phyloP scores from a whole-genome alignment of 23 tunicate species.

The Clavelina lepadiformis region DNA sequence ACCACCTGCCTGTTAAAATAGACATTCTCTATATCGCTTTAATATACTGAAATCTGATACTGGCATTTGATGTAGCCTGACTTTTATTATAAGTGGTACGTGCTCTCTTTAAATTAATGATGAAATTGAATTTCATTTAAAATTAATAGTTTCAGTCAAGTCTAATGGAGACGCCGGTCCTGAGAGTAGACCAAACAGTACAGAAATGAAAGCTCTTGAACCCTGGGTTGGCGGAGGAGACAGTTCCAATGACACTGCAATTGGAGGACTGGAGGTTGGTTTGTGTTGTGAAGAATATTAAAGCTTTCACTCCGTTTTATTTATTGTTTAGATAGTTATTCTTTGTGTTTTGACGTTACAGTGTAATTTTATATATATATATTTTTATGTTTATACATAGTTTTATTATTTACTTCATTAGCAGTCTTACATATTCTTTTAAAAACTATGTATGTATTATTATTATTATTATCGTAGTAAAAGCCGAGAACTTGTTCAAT shows the following conservation, averaged over 20 bases:
- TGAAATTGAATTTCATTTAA: not conserved
- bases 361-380: not conserved
- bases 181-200: constrained; percentile 17
- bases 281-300: no score
- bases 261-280: constrained; percentile 49
- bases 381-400: not conserved
- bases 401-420: not conserved
- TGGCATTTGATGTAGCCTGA: no score
- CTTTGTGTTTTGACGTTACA: no score
- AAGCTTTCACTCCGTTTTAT: no score
- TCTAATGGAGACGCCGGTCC: constrained; percentile 42
- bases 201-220: constrained; percentile 18
- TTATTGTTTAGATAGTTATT: no score
- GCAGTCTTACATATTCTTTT: not conserved
- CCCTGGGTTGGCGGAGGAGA: constrained; percentile 91
- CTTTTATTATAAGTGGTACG: no score
- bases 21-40: no score
- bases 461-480: not conserved
- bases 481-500: not conserved
- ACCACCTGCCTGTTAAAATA: no score
- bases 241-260: constrained; percentile 11
- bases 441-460: not conserved
- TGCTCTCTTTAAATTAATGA: no score
- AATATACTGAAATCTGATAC: no score
- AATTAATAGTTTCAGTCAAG: constrained; percentile 28